phyloP scores from a whole-genome alignment of 2,888 invertebrate species.

The Limenitis camilla region DNA sequence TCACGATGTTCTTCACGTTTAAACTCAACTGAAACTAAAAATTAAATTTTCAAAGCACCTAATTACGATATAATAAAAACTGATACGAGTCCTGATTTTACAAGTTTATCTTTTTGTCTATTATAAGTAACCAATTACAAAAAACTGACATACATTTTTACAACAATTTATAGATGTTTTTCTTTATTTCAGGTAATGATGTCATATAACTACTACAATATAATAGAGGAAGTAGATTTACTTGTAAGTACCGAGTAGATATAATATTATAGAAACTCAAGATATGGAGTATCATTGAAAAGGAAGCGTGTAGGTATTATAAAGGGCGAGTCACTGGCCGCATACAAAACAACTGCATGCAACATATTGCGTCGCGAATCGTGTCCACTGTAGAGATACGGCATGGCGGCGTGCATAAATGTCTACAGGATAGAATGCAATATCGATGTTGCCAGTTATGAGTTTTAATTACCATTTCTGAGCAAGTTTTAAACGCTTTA shows the following conservation, averaged over 20 bases:
- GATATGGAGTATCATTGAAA: slow-evolving; percentile 14
- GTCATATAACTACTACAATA: neutral
- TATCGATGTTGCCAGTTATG: slow-evolving; percentile 12
- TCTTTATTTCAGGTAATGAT: slow-evolving; percentile 7
- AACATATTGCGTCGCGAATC: slow-evolving; percentile 21
- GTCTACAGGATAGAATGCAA: slow-evolving; percentile 11
- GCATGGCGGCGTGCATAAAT: slow-evolving; percentile 10
- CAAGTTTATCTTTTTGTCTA: too few relatives aligned
- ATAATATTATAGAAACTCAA: too few relatives aligned
- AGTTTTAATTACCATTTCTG: slow-evolving; percentile 19
- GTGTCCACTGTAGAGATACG: slow-evolving; percentile 12
- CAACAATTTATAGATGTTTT: neutral
- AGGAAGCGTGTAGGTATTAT: slow-evolving; percentile 16
- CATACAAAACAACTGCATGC: slow-evolving; percentile 14
- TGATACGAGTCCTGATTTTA: too few relatives aligned
- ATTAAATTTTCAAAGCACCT: too few relatives aligned
- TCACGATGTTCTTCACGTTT: too few relatives aligned
- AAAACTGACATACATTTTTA: neutral
- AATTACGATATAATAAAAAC: too few relatives aligned
- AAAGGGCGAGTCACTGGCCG: slow-evolving; percentile 8
- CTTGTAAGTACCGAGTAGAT: too few relatives aligned
- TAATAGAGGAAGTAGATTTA: neutral
- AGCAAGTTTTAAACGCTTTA: slow-evolving; percentile 13
- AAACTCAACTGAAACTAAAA: too few relatives aligned
- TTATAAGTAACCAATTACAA: too few relatives aligned